Conservation (phyloP, 2,113 vertebrate genomes). For the Arvicanthis niloticus region DNA sequence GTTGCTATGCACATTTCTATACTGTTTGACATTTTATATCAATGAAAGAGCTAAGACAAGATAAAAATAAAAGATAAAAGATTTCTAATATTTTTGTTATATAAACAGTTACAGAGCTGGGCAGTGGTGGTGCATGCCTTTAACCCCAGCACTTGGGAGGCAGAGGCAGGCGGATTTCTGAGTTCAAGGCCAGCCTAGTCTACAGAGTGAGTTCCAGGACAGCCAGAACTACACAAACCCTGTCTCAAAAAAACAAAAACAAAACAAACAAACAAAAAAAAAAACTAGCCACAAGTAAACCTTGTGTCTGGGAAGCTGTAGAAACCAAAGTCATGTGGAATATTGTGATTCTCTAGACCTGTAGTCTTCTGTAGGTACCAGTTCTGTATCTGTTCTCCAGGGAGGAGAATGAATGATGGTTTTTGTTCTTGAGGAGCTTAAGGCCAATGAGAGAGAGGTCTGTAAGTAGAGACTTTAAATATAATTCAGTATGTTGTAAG, state of each 20-base stretch:
- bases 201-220: too few relatives aligned
- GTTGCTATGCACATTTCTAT: neutral
- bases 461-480: neutral
- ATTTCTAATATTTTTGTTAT: neutral
- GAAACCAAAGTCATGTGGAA: neutral
- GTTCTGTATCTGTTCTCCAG: neutral
- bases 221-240: too few relatives aligned
- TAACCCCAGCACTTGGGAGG: too few relatives aligned
- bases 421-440: neutral
- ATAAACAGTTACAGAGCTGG: neutral
- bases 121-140: too few relatives aligned
- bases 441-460: neutral
- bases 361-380: neutral
- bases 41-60: neutral
- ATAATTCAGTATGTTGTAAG: neutral
- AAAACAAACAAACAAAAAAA: too few relatives aligned
- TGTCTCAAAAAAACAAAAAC: too few relatives aligned
- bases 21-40: slow-evolving; percentile 34
- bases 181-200: too few relatives aligned
- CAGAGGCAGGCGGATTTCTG: too few relatives aligned
- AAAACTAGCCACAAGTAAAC: neutral
- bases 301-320: neutral
- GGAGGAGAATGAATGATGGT: neutral
- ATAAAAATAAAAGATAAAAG: neutral
- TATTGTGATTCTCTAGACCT: neutral